Evolutionary conservation across 2,113 vertebrate genomes (phyloP), one percentile per base, ranked within the genome.

Genomic region (Corythoichthys intestinalis): DNA sequence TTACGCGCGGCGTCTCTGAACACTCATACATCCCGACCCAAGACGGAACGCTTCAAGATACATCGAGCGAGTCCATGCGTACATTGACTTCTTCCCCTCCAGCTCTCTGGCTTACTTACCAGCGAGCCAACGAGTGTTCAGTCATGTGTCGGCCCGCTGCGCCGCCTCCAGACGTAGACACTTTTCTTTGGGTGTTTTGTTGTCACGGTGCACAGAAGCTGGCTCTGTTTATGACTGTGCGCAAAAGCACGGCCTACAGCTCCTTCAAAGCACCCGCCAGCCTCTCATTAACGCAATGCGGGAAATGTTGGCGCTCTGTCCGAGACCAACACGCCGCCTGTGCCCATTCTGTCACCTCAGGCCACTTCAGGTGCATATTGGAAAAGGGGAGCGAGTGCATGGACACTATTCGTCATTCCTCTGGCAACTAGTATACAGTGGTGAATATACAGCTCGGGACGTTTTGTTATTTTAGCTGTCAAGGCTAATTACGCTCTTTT

Each of bases 271-370:
- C 61, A 75, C 66, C 65, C 73, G 57, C 59, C 77, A 81, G 77
- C 79, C 69, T 65, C 73, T 70, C 70, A 74, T 68, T 65, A 69
- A 63, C 64, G 72, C 78, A n/a, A 28, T 64, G 73, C 83, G 39
- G 72, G 20, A 66, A 68, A 74, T 77, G 75, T 76, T 76, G 80
- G 67, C 71, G 78, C 84, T 83, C 70, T 65, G 66, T 82, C 71
- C 67, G 11, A 68, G 80, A 83, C 68, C 67, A 81, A 79, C 73
- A 64, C 72, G 76, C 76, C 70, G 56, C 65, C 73, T 67, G 82
- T 59, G 58, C 81, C 78, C 75, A 81, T 86, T 82, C 80, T 85
- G 83, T 88, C 83, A 86, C 77, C 69, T 54, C 70, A 76, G 76
- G 76, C 66, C 74, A 67, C 72, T 79, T 70, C 69, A 75, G 76